Evolutionary conservation across 2,113 vertebrate genomes (phyloP).

Genomic region (Platichthys flesus): DNA sequence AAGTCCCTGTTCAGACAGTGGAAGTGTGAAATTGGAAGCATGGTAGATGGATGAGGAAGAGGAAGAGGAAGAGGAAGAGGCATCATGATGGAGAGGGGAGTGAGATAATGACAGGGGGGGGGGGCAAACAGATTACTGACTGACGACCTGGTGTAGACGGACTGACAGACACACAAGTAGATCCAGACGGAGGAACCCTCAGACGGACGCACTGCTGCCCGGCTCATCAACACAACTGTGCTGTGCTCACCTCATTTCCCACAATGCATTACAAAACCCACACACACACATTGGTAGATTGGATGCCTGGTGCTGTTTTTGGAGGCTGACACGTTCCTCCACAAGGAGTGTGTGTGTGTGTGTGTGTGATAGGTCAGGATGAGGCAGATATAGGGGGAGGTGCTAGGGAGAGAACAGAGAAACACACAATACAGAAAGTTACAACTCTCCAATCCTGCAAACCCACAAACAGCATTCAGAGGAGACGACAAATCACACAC

Average conservation of each 20-base stretch:
- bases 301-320: background rate
- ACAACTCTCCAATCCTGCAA: too few species aligned
- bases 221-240: constrained; percentile 20
- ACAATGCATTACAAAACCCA: background rate
- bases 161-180: background rate
- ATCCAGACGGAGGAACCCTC: background rate
- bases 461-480: too few species aligned
- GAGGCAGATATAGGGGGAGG: too few species aligned
- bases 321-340: constrained; percentile 14
- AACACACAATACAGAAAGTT: too few species aligned
- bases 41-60: constrained; percentile 17
- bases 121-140: background rate
- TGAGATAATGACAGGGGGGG: constrained; percentile 30
- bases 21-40: constrained; percentile 61
- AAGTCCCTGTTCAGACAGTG: constrained; percentile 57
- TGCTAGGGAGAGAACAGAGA: too few species aligned
- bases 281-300: background rate
- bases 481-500: too few species aligned
- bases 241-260: constrained; percentile 1
- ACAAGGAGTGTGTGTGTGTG: constrained; percentile 35
- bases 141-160: background rate
- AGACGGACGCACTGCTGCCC: constrained; percentile 15
- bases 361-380: constrained; percentile 31
- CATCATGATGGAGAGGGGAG: constrained; percentile 16
- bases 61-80: constrained; percentile 10